Conservation (phyloP, 1,140 invertebrate genomes). For the Lamellibrachia luymesi region DNA sequence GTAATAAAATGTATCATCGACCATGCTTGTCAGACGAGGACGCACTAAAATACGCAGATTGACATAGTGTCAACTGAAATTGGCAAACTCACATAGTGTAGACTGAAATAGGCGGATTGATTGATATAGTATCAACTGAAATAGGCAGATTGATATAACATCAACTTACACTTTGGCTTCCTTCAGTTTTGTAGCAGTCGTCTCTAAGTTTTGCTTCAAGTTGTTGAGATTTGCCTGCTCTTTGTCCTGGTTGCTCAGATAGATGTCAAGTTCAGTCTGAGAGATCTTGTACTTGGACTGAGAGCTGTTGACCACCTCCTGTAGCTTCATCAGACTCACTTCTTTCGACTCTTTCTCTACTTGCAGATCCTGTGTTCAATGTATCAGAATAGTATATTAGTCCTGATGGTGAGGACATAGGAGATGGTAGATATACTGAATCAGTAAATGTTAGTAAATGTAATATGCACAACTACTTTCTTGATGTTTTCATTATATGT, state of each 20-base stretch:
- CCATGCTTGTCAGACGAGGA: background rate
- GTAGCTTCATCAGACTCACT: slow-evolving; percentile 67
- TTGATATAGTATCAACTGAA: background rate
- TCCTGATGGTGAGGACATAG: too few relatives aligned
- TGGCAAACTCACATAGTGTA: too few relatives aligned
- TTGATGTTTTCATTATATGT: background rate
- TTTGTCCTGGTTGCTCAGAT: slow-evolving; percentile 72
- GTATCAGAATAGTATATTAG: too few relatives aligned
- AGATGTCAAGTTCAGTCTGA: slow-evolving; percentile 80
- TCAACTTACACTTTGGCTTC: slow-evolving; percentile 44
- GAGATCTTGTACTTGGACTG: slow-evolving; percentile 74
- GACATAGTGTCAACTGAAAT: too few relatives aligned
- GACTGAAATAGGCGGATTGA: too few relatives aligned
- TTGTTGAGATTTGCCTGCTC: slow-evolving; percentile 74
- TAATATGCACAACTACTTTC: too few relatives aligned
- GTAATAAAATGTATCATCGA: background rate
- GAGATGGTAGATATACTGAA: too few relatives aligned
- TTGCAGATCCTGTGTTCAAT: slow-evolving; percentile 46
- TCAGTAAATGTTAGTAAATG: too few relatives aligned
- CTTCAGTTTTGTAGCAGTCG: slow-evolving; percentile 38
- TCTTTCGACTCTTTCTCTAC: slow-evolving; percentile 54
- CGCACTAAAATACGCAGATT: too few relatives aligned
- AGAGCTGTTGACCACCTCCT: slow-evolving; percentile 70
- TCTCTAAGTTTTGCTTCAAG: slow-evolving; percentile 58
- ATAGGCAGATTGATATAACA: background rate